These are phyloP conservation scores for Rhabdomys dilectus DNA, from an alignment of 2,113 vertebrate species.

Conservation along the genomic window DNA sequence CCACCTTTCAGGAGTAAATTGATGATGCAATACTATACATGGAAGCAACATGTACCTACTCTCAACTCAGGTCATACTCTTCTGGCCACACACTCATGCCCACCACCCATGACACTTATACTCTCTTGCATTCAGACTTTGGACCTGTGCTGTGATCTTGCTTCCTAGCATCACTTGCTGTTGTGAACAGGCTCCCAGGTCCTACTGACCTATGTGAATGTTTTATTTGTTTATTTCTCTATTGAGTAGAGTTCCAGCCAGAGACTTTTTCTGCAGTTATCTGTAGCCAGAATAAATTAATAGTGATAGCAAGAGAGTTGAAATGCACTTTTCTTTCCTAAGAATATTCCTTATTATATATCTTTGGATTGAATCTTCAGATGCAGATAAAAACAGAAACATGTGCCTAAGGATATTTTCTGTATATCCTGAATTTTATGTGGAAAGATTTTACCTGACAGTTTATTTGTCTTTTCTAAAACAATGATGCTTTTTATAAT, in stretches of 20 bases:
- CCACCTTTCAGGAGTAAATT: not conserved
- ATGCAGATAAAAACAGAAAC: not conserved
- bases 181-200: not conserved
- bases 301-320: not conserved
- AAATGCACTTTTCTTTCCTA: not conserved
- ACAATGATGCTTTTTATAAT: not conserved
- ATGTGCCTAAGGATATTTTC: not conserved
- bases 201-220: not conserved
- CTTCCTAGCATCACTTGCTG: not conserved
- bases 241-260: not conserved
- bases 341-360: not conserved
- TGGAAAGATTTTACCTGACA: not conserved
- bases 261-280: not conserved
- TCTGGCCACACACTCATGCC: not conserved
- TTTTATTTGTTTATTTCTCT: not conserved
- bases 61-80: not conserved
- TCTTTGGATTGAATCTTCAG: not conserved
- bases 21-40: not conserved
- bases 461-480: not conserved
- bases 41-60: not conserved
- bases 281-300: not conserved
- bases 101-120: rapidly evolving
- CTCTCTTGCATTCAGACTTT: not conserved
- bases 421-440: not conserved
- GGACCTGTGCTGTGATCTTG: not conserved